Evolutionary conservation across 1,140 invertebrate genomes (phyloP).

Genomic region (Leptonema lineaticorne): DNA sequence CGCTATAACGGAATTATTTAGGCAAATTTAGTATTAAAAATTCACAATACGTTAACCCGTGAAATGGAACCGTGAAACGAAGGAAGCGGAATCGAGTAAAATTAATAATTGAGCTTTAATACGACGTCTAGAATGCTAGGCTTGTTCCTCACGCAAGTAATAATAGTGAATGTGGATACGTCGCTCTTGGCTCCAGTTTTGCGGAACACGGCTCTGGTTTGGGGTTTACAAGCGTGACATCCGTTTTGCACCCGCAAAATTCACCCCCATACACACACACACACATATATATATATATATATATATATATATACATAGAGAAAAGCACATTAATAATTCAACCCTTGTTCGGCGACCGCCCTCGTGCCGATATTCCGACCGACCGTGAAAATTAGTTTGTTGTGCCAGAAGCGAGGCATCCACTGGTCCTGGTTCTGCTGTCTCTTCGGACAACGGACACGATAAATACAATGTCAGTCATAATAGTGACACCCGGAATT

Average conservation of each 20-base stretch:
- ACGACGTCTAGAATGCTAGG: background rate
- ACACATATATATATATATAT: no score
- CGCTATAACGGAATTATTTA: no score
- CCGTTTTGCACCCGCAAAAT: conserved; percentile 16
- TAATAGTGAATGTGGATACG: background rate
- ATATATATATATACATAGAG: no score
- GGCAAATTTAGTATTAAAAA: no score
- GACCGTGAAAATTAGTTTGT: conserved; percentile 11
- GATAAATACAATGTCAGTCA: no score
- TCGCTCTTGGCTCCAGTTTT: background rate
- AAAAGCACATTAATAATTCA: conserved; percentile 14
- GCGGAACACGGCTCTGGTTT: background rate
- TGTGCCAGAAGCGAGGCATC: background rate
- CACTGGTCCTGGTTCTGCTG: background rate
- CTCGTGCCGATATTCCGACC: conserved; percentile 1
- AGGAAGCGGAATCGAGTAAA: no score
- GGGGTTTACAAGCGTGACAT: conserved; percentile 18
- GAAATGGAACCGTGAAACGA: no score
- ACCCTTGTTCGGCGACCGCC: conserved; percentile 2
- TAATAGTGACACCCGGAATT: no score
- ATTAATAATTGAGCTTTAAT: conserved; percentile 9
- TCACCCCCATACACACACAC: no score
- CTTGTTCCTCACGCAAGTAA: no score
- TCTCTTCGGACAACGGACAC: no score
- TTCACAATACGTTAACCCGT: background rate